Percentiles rank a stretch among this genome's conserved stretches.
Conservation (phyloP, 1,140 invertebrate species). For the Trachelipus rathkii region DNA sequence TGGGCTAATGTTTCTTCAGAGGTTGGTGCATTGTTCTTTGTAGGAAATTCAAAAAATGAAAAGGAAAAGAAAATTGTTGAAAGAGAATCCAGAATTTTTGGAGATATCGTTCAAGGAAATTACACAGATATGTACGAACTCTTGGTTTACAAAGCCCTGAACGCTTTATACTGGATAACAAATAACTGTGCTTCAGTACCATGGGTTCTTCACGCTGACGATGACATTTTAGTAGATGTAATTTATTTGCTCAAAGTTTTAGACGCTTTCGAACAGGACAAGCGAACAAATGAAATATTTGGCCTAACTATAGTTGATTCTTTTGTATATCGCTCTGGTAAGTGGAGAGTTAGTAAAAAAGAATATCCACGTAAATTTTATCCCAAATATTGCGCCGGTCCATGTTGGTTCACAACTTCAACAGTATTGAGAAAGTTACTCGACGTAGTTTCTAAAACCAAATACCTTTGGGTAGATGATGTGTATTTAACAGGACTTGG, state of each 20-base stretch:
- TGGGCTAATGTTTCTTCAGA: conserved; percentile 26
- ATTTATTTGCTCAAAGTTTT: neutral
- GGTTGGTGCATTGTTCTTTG: conserved; percentile 33
- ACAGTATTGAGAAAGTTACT: neutral
- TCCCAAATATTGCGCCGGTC: neutral
- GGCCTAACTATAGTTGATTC: neutral
- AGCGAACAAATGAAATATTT: neutral
- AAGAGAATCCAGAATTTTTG: no score
- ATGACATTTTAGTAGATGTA: no score
- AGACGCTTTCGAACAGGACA: neutral
- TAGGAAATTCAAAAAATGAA: no score
- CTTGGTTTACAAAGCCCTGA: no score
- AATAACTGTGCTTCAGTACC: no score
- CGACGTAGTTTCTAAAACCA: neutral
- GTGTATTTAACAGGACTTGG: neutral
- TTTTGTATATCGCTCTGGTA: neutral
- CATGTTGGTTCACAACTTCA: neutral
- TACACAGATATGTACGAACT: no score
- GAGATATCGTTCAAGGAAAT: no score
- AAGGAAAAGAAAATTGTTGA: no score
- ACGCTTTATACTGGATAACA: no score
- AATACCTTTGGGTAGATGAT: neutral
- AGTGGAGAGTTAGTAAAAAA: neutral
- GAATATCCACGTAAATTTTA: neutral
- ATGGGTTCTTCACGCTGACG: no score